These are phyloP conservation scores for Cisticola juncidis DNA, from an alignment of 2,113 vertebrate genomes.

Conservation along the genomic window DNA sequence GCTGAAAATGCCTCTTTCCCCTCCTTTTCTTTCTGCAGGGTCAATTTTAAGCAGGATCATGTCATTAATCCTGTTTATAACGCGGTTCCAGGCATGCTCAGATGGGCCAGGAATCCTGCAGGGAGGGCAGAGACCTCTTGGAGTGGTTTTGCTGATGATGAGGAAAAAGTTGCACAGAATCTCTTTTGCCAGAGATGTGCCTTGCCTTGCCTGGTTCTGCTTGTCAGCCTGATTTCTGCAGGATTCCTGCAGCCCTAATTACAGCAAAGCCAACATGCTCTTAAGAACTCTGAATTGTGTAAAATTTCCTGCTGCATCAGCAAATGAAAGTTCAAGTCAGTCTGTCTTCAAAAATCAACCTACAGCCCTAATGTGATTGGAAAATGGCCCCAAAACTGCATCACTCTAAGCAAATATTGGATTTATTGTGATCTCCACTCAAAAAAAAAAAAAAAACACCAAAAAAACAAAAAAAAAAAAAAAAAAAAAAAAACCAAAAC, in stretches of 20 bases:
- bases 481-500: too few relatives aligned
- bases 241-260: not conserved
- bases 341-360: not conserved
- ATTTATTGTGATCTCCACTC: not conserved
- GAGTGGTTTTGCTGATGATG: not conserved
- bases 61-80: not conserved
- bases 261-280: not conserved
- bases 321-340: not conserved
- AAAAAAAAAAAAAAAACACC: not conserved
- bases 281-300: not conserved
- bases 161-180: not conserved
- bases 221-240: conserved; percentile 16
- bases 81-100: not conserved
- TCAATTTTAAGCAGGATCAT: not conserved
- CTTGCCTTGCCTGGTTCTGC: not conserved
- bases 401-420: not conserved
- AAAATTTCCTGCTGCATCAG: not conserved
- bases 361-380: not conserved
- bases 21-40: not conserved
- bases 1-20: not conserved
- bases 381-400: not conserved
- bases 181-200: not conserved
- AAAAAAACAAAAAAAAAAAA: too few relatives aligned
- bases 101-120: not conserved
- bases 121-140: not conserved